A percentile compares a stretch with the other conserved stretches of the same genome.
Conservation (phyloP, 2,797 vertebrate genomes). For the Chrysocyon brachyurus region DNA sequence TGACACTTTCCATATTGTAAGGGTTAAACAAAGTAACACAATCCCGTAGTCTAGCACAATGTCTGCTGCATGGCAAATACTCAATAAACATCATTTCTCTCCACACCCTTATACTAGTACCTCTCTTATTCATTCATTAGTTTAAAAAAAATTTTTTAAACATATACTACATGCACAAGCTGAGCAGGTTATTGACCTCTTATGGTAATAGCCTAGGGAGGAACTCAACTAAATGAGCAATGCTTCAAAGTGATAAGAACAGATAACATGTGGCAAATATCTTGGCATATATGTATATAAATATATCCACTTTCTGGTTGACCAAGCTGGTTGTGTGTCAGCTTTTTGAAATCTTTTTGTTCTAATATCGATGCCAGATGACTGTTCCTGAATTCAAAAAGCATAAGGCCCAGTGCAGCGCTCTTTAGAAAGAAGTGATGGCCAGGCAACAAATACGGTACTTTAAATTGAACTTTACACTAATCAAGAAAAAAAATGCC, state of each 20-base stretch:
- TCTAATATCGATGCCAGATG: background rate
- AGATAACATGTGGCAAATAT: background rate
- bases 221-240: conserved; percentile 9
- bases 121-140: conserved; percentile 44
- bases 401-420: background rate
- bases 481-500: background rate
- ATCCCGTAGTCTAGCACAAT: background rate
- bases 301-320: background rate
- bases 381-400: background rate
- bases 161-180: background rate
- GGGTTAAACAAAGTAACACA: conserved; percentile 7
- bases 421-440: conserved; percentile 10
- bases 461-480: background rate
- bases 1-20: background rate
- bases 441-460: background rate
- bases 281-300: background rate
- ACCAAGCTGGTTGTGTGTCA: background rate
- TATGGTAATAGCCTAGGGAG: background rate
- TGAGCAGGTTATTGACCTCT: conserved; percentile 2
- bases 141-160: conserved; percentile 41
- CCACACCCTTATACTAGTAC: background rate
- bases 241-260: background rate
- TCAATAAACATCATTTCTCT: background rate
- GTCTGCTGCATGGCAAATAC: background rate
- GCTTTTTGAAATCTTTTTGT: conserved; percentile 45